Base-by-base conservation (phyloP, 2,888 invertebrate genomes). In the Pantelozetes paolii region DNA sequence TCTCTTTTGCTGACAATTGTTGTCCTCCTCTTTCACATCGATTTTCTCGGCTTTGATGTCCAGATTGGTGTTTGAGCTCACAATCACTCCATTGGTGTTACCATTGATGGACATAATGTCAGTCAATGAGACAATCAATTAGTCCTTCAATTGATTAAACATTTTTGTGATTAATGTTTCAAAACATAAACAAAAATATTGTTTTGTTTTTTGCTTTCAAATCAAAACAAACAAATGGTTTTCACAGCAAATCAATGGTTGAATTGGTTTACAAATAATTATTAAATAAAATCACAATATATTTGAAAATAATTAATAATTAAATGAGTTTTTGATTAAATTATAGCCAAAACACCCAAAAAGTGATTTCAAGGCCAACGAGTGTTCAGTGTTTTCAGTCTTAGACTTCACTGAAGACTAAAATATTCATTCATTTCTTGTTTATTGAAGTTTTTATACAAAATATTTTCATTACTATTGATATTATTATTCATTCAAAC, bases 401-500 rank as follows among this genome's bases (percentile, higher is more conserved):
- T n/a, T n/a, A n/a, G n/a, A n/a, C n/a, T n/a, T n/a, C n/a, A n/a
- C 69, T 64, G 57, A 64, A 64, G 36, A 64, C 62, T 64, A 64
- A 36, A 64, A 32, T 30, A 64, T 64, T 64, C 62, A 64, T 36
- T 64, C 36, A 64, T 36, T 64, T 64, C 18, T 32, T 30, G 62
- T 64, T 64, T 36, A 20, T n/a, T 36, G 20, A 36, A 64, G 11
- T 23, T 57, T 28, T 54, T 20, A 8, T 20, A 54, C 9, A 62
- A 30, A 64, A 64, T 64, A 15, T 45, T 45, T 54, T 54, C 54
- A 54, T 23, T 11, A 15, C 45, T 6, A 45, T 54, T 54, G 23
- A 20, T 23, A 54, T 26, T 20, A 54, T 54, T 54, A 20, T n/a
- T 54, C 11, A 15, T 45, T 13, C 11, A 15, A 45, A 45, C 15